A percentile compares a stretch with the other conserved stretches of the same genome.
These are phyloP conservation scores for Glaucidium brasilianum DNA, from an alignment of 2,113 vertebrate species.

Conservation along the genomic window DNA sequence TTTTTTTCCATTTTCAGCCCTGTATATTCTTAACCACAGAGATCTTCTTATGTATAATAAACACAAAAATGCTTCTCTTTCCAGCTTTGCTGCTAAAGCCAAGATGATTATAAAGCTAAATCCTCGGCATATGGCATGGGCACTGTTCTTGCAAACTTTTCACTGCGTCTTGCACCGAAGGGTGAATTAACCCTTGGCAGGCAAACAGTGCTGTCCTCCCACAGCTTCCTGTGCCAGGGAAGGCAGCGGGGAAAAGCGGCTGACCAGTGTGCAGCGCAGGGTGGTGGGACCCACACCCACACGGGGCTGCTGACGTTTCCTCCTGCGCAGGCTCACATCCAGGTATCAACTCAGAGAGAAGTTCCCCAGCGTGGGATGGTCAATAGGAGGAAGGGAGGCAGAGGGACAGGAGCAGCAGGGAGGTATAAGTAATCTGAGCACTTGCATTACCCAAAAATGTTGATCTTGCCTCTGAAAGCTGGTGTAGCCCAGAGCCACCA, in stretches of 20 bases:
- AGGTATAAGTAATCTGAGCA: not conserved
- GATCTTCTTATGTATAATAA: slow-evolving; percentile 64
- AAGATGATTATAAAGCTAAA: slow-evolving; percentile 62
- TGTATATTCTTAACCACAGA: not conserved
- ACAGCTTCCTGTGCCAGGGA: not conserved
- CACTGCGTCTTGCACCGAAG: not conserved
- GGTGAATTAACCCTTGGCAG: not conserved
- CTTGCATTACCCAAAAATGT: not conserved
- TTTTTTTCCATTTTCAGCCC: slow-evolving; percentile 4
- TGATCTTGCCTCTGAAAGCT: not conserved
- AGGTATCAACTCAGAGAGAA: fast-evolving
- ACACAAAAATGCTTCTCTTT: slow-evolving; percentile 53
- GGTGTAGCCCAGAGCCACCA: not conserved
- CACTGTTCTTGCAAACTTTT: not conserved
- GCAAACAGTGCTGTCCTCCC: not conserved
- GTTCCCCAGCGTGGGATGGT: fast-evolving
- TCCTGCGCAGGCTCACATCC: fast-evolving
- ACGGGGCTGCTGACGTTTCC: not conserved
- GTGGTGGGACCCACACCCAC: not conserved
- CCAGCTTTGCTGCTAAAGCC: slow-evolving; percentile 59
- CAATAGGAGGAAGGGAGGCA: not conserved
- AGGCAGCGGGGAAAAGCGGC: fast-evolving
- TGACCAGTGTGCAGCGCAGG: not conserved
- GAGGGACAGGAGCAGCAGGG: not conserved
- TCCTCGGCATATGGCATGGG: slow-evolving; percentile 29